These are phyloP conservation scores for Drosophila prosaltans DNA, from an alignment of 1,140 invertebrate genomes.

Conservation along the genomic window DNA sequence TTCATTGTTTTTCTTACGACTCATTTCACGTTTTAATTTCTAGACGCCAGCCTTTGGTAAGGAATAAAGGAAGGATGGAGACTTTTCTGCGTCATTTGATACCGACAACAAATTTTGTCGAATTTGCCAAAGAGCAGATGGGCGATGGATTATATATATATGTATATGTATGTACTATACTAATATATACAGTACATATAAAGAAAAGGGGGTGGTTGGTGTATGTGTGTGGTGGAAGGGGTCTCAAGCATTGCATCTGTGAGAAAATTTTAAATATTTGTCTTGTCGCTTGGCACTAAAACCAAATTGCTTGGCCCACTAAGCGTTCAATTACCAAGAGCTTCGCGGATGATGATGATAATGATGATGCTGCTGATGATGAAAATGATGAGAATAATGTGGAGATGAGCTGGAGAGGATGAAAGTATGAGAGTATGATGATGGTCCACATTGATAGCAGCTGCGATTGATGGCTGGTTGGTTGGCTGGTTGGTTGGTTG, in stretches of 20 bases:
- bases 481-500: neutral
- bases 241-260: constrained; percentile 14
- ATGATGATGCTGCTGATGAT: constrained; percentile 31
- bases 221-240: neutral
- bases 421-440: constrained; percentile 34
- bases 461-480: constrained; percentile 67
- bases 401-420: constrained; percentile 15
- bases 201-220: neutral
- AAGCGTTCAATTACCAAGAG: constrained; percentile 73
- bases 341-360: constrained; percentile 34
- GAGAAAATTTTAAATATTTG: constrained; percentile 67
- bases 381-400: constrained; percentile 26
- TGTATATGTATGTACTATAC: neutral
- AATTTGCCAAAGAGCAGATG: constrained; percentile 51
- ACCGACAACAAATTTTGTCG: constrained; percentile 74
- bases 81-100: constrained; percentile 78
- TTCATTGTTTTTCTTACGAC: constrained; percentile 81
- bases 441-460: constrained; percentile 78
- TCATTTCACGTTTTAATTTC: constrained; percentile 82
- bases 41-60: constrained; percentile 40
- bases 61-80: constrained; percentile 26
- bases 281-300: constrained; percentile 58
- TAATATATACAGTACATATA: neutral
- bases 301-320: constrained; percentile 74
- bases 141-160: constrained; percentile 33